Evolutionary conservation across 2,113 vertebrate species (phyloP).

Genomic region (Phyllopteryx taeniolatus): DNA sequence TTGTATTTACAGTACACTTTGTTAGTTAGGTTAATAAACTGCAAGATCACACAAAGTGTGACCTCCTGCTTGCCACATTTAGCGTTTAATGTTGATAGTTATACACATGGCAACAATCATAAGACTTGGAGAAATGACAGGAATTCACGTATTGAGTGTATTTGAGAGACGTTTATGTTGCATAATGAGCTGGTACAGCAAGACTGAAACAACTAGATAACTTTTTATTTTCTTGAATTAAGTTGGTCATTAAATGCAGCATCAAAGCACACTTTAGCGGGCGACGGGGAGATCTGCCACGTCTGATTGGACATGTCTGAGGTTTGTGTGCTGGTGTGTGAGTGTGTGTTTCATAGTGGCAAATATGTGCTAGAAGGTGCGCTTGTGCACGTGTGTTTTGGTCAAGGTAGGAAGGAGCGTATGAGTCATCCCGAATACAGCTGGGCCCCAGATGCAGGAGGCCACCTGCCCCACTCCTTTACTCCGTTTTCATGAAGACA

Average conservation of each 20-base stretch:
- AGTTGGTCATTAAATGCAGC: background rate
- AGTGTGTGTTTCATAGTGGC: conserved; percentile 4
- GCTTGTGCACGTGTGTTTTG: conserved; percentile 29
- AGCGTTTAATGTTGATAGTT: background rate
- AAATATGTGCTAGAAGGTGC: conserved; percentile 18
- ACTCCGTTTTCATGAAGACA: conserved; percentile 59
- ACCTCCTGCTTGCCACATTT: background rate
- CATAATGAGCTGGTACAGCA: background rate
- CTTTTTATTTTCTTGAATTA: background rate
- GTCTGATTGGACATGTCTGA: background rate
- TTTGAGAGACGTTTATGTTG: background rate
- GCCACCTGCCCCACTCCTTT: conserved; percentile 61
- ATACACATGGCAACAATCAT: background rate
- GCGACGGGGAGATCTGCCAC: background rate
- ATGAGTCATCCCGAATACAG: conserved; percentile 63
- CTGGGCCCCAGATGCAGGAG: conserved; percentile 69
- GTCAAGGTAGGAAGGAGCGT: conserved; percentile 62
- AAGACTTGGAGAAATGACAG: background rate
- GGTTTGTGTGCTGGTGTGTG: background rate
- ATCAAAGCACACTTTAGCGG: background rate
- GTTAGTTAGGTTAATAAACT: background rate
- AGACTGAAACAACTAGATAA: background rate
- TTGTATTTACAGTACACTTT: background rate
- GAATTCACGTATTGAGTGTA: background rate
- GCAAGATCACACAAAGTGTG: background rate